Conservation (phyloP, 2,888 invertebrate genomes). For the Gasteruption jaculator region DNA sequence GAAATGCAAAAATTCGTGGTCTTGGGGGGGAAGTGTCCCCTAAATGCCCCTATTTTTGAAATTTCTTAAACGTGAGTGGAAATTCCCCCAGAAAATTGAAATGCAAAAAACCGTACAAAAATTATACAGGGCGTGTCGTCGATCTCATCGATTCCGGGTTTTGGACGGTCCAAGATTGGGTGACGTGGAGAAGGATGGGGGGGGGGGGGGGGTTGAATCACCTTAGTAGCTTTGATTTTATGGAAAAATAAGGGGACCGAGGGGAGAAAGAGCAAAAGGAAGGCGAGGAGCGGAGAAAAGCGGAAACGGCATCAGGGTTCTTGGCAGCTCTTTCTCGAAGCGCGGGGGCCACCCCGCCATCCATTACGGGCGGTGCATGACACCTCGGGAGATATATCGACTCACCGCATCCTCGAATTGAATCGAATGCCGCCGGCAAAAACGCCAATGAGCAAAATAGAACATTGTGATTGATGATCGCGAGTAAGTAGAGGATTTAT, state of each 20-base stretch:
- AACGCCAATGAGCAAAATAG: conserved; percentile 51
- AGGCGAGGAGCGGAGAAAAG: conserved; percentile 25
- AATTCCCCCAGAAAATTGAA: no score
- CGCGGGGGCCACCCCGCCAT: conserved; percentile 49
- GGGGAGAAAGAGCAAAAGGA: conserved; percentile 17
- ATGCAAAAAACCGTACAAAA: no score
- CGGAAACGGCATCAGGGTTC: conserved; percentile 32
- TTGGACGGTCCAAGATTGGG: no score
- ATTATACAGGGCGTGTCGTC: no score
- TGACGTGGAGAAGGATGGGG: background rate
- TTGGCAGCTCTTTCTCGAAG: conserved; percentile 46
- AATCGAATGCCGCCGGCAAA: conserved; percentile 49
- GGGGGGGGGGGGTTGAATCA: background rate
- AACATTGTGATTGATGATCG: conserved; percentile 49
- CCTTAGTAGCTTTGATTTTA: background rate
- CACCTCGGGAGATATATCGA: conserved; percentile 49
- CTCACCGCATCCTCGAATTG: conserved; percentile 51
- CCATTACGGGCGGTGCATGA: conserved; percentile 48
- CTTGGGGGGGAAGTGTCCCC: no score
- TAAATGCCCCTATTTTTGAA: no score
- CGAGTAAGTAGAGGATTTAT: no score
- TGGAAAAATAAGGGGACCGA: background rate
- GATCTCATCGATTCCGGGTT: no score
- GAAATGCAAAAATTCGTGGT: no score
- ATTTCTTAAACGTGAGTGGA: no score